Evolutionary conservation across 2,797 vertebrate species (phyloP), one percentile per base, ranked within the genome.

Genomic region (Antennarius maculatus): DNA sequence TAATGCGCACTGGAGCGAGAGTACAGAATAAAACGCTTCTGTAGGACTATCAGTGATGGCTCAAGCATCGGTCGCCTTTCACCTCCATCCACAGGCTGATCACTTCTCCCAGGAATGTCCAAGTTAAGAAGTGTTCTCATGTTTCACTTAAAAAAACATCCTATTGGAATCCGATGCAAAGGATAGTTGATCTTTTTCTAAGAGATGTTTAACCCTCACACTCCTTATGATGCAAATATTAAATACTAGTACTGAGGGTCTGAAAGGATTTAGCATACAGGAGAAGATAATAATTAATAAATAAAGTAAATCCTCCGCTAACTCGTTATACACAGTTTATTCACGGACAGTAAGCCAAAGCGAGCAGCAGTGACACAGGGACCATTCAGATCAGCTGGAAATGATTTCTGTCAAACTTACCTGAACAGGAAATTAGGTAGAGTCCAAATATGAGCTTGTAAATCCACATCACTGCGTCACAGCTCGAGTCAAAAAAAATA

Each of bases 391-490:
- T 39, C 48, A 48, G 27, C 13, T 43, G 12, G 23, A 15, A 61
- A 57, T 29, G 54, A 14, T 63, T 77, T 59, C 4, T 6, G 2
- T 1, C 42, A 71, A 87, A 90, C 91, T 92, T 91, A 94, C 93
- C 93, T 66, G 89, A 89, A 61, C 70, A 92, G 69, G 80, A 82
- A 15, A 92, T 43, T 64, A 92, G 41, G 55, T 83, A 74, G 69
- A 93, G 83, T 77, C 87, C 90, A 10, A 95, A 76, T 68, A 96
- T 58, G 27, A 96, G 84, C 81, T 84, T 88, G 88, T 92, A 91
- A 92, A 92, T 94, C 96, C 96, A 93, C 96, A 98, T 97, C 85
- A 80, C 82, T 13, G 63, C 60, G 56, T 57, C 54, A 31, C 56
- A 31, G 46, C 50, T 23, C 23, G 1, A 23, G 23, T 23, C 23